These are phyloP conservation scores for Calliphora vicina DNA, from an alignment of 1,140 invertebrate genomes.

Conservation along the genomic window DNA sequence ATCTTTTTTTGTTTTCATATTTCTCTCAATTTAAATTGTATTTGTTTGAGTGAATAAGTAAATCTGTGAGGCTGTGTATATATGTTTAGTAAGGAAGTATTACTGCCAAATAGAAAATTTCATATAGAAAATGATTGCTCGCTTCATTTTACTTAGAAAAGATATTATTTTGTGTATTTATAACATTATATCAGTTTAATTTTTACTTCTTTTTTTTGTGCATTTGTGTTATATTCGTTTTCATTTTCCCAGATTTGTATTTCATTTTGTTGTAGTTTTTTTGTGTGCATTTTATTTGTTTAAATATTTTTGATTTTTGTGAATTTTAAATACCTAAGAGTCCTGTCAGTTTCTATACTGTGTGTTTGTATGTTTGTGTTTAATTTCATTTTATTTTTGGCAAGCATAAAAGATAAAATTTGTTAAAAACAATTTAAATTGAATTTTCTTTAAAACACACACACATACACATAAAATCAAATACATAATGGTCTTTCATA, in stretches of 20 bases:
- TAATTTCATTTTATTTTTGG: neutral
- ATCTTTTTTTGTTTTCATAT: neutral
- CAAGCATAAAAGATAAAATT: neutral
- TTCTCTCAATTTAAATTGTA: neutral
- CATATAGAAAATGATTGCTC: neutral
- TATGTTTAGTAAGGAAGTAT: neutral
- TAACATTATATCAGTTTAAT: neutral
- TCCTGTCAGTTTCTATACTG: neutral
- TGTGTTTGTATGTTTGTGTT: neutral
- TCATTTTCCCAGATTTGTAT: neutral
- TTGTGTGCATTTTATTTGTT: neutral
- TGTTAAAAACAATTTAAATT: neutral
- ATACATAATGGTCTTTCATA: neutral
- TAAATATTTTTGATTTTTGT: neutral
- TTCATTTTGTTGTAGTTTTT: neutral
- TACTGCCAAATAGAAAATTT: neutral
- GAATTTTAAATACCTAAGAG: neutral
- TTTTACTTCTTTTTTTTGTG: neutral
- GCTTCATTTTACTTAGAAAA: no score
- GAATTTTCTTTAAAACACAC: neutral
- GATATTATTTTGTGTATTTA: neutral
- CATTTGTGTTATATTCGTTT: neutral
- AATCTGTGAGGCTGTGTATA: neutral
- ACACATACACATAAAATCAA: neutral
- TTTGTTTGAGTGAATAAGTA: neutral